A percentile compares a stretch with the other conserved stretches of the same genome.
phyloP scores from a whole-genome alignment of 2,797 vertebrate species.

The Salarias fasciatus region DNA sequence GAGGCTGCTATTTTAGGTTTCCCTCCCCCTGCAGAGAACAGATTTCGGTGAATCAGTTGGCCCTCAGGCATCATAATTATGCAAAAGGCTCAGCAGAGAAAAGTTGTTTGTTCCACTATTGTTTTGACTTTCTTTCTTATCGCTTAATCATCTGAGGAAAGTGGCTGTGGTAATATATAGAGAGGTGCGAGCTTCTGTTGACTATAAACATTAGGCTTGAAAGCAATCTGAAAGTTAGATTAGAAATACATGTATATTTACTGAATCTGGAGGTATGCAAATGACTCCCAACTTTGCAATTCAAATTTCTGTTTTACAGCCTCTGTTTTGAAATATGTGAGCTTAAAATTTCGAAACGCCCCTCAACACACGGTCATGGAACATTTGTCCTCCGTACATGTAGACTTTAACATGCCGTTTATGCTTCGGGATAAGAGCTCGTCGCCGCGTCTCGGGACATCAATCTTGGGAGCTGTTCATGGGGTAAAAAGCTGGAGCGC shows the following conservation, averaged over 20 bases:
- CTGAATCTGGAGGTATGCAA: conserved; percentile 58
- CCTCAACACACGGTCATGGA: background rate
- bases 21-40: conserved; percentile 77
- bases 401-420: conserved; percentile 10
- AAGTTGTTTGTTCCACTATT: conserved; percentile 82
- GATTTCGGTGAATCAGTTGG: conserved; percentile 84
- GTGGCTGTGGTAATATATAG: conserved; percentile 62
- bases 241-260: conserved; percentile 55
- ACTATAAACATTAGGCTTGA: conserved; percentile 67
- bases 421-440: conserved; percentile 14
- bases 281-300: conserved; percentile 53
- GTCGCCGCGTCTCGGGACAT: conserved; percentile 38
- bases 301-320: conserved; percentile 37
- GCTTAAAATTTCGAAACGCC: conserved; percentile 13
- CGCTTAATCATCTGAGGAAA: conserved; percentile 73
- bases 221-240: conserved; percentile 67
- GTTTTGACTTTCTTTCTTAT: conserved; percentile 77
- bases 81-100: conserved; percentile 79
- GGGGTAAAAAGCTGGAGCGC: conserved; percentile 45
- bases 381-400: background rate
- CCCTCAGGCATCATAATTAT: conserved; percentile 84
- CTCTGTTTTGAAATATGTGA: conserved; percentile 34
- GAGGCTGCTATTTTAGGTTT: conserved; percentile 84
- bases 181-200: conserved; percentile 60
- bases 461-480: conserved; percentile 30